Conservation (phyloP, 2,797 vertebrate genomes). For the Dendrocincla tyrannina region DNA sequence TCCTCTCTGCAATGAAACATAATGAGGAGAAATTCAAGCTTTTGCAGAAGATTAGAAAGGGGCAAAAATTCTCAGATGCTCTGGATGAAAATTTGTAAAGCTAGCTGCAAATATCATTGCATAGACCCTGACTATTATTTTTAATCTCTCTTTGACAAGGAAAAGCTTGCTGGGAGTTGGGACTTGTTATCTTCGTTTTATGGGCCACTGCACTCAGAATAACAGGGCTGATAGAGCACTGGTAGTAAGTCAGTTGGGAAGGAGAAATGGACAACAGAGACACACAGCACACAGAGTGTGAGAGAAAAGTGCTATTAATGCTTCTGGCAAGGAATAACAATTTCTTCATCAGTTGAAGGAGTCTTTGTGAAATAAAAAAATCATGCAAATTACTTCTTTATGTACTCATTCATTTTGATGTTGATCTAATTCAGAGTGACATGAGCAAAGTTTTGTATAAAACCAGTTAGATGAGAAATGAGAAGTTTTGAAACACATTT, state of each 20-base stretch:
- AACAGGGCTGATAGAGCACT: constrained; percentile 22
- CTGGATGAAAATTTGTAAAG: constrained; percentile 32
- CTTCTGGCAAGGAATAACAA: not conserved
- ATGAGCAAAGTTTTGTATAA: not conserved
- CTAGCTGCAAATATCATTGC: constrained; percentile 48
- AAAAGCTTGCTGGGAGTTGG: constrained; percentile 55
- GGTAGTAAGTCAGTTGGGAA: constrained; percentile 25
- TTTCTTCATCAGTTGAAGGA: not conserved
- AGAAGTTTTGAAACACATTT: not conserved
- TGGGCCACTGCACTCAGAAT: constrained; percentile 56
- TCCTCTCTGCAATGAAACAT: constrained; percentile 32
- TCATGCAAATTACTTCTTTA: not conserved
- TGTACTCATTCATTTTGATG: not conserved
- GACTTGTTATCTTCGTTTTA: constrained; percentile 70
- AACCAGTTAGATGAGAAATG: not conserved
- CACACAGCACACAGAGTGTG: not conserved
- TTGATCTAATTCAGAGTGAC: not conserved
- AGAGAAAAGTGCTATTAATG: not conserved
- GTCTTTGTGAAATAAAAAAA: not conserved
- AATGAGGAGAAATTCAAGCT: constrained; percentile 52
- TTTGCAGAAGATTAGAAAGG: not conserved
- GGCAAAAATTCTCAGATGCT: constrained; percentile 39
- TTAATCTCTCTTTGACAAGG: constrained; percentile 71
- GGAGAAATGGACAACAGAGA: constrained; percentile 45
- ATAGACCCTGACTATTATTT: constrained; percentile 45